Evolutionary conservation across 2,113 vertebrate genomes (phyloP).

Genomic region (Toxotes chatareus): DNA sequence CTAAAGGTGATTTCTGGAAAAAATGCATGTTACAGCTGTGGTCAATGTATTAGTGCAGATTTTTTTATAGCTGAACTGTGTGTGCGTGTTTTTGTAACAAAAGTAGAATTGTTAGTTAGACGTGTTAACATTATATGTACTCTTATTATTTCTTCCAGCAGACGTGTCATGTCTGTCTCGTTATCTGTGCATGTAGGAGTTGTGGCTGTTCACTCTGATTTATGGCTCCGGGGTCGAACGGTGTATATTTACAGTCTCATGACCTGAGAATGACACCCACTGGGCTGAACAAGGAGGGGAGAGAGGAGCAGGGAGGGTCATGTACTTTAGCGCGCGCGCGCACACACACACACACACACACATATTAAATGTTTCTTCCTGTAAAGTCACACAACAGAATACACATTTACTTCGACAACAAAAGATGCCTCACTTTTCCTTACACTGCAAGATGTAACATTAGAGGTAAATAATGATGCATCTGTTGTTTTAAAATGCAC

Average conservation of each 20-base stretch:
- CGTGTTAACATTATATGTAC: conserved; percentile 20
- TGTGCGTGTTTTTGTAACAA: neutral
- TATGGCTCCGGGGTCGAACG: conserved; percentile 87
- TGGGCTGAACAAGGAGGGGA: conserved; percentile 85
- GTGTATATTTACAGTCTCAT: conserved; percentile 98
- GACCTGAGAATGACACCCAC: conserved; percentile 90
- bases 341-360: conserved; percentile 53
- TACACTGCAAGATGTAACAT: neutral
- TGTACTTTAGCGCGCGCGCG: conserved; percentile 75
- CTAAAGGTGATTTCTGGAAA: neutral
- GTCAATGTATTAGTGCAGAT: neutral
- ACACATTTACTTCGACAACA: neutral
- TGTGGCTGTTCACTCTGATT: conserved; percentile 86
- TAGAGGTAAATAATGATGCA: neutral
- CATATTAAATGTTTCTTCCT: conserved; percentile 14
- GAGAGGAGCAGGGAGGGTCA: conserved; percentile 82
- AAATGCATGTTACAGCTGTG: neutral
- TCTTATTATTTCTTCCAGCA: conserved; percentile 59
- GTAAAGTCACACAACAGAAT: neutral
- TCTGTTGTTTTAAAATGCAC: neutral
- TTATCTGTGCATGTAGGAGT: conserved; percentile 73
- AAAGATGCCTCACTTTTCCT: neutral
- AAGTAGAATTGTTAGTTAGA: neutral
- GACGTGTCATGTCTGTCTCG: conserved; percentile 57
- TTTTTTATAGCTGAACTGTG: neutral